phyloP scores from a whole-genome alignment of 64 coral and sea anemone species.

The Montipora capricornis region DNA sequence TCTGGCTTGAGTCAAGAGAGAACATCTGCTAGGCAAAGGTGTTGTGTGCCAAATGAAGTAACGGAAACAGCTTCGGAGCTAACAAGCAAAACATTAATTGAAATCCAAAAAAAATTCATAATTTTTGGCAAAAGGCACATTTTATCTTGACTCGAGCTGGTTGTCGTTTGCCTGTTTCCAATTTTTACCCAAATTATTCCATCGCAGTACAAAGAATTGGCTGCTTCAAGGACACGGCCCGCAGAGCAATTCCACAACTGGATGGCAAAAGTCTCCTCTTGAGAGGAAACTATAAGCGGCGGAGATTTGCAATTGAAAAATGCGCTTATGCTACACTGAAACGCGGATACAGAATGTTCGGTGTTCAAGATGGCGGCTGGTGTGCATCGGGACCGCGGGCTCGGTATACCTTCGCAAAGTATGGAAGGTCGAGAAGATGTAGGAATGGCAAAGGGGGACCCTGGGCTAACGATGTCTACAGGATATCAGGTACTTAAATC shows the following conservation, averaged over 20 bases:
- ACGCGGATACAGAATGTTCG: conserved; percentile 24
- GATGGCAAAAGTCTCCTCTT: conserved; percentile 27
- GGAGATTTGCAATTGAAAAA: conserved; percentile 55
- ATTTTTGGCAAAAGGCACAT: too few relatives aligned
- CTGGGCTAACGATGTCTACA: conserved; percentile 55
- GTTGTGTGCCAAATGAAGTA: too few relatives aligned
- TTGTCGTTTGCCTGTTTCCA: too few relatives aligned
- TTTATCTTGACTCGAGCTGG: too few relatives aligned
- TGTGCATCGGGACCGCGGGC: conserved; percentile 40
- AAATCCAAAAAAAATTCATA: too few relatives aligned
- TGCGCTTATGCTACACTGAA: conserved; percentile 50
- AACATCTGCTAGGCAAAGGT: too few relatives aligned
- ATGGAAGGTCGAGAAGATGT: conserved; percentile 38
- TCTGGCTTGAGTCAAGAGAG: too few relatives aligned
- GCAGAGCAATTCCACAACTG: conserved; percentile 44
- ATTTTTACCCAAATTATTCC: too few relatives aligned
- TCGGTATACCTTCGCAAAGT: conserved; percentile 14
- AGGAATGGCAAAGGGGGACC: conserved; percentile 35
- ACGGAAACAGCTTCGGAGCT: too few relatives aligned
- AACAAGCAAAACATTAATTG: too few relatives aligned
- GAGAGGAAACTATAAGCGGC: conserved; percentile 23
- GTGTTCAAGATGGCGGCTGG: conserved; percentile 40
- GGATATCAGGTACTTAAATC: conserved; percentile 9
- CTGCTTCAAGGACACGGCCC: conserved; percentile 23
- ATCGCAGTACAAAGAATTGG: conserved; percentile 40